A percentile compares a stretch with the other conserved stretches of the same genome.
Evolutionary conservation across 2,888 invertebrate genomes (phyloP).

Genomic region (Camponotus fellah): DNA sequence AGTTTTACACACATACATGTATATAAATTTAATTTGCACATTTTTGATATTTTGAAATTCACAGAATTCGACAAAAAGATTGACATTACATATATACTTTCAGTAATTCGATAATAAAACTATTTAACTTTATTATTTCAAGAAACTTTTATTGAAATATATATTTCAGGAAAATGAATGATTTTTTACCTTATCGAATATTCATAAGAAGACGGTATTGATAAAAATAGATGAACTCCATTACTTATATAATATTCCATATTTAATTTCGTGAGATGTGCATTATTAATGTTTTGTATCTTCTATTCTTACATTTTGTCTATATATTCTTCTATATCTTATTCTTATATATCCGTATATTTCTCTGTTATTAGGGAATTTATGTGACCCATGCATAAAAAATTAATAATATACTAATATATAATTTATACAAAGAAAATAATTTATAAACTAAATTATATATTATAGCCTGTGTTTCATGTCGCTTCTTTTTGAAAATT

Average conservation of each 20-base stretch:
- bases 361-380: conserved; percentile 12
- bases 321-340: too few species aligned
- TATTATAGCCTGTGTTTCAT: conserved; percentile 1
- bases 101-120: conserved; percentile 3
- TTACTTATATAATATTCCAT: neutral
- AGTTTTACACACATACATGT: neutral
- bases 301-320: neutral
- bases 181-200: neutral
- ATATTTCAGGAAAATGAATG: neutral
- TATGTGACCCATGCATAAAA: neutral
- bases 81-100: neutral
- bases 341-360: neutral
- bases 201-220: neutral
- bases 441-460: conserved; percentile 36
- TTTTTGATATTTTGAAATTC: neutral
- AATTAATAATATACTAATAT: conserved; percentile 1
- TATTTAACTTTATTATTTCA: neutral
- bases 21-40: neutral
- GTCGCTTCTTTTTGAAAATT: conserved; percentile 32
- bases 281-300: neutral
- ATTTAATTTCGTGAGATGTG: neutral
- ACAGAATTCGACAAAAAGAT: neutral
- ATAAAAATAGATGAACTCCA: conserved; percentile 5
- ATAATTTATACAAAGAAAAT: neutral
- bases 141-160: neutral